Evolutionary conservation across 2,888 invertebrate species (phyloP), one percentile per base, ranked within the genome.

Genomic region (Plebejus anna): DNA sequence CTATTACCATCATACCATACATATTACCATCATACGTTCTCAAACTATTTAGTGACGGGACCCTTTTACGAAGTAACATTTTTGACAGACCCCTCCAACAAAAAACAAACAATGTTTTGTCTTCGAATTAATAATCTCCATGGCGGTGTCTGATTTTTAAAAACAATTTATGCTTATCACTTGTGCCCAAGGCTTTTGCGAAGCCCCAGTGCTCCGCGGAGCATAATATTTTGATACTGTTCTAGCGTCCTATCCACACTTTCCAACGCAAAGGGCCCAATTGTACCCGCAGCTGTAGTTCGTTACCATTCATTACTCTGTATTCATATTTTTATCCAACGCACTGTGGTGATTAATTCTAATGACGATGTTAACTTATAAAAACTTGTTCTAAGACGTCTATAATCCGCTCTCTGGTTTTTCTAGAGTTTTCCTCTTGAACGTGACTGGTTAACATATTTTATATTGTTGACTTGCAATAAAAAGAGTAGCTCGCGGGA

Each of bases 261-360:
- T 5, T 66, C 66, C 32, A 66, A 66, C 66, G n/a, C 1, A 0
- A 32, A 36, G 66, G 32, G 66, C 16, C 32, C 66, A 66, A 66
- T 66, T 66, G 32, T 66, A 9, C 32, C 80, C 79, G 79, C 85
- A 86, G 86, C 83, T 86, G 84, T 84, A 84, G 84, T 84, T 87
- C 84, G 81, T 86, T 86, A 85, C 82, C 72, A 80, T 75, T 66
- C 66, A 66, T 66, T 66, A 66, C 66, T 36, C 66, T 66, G 66
- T 66, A 66, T 66, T 66, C 32, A 13, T 16, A 32, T 66, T 66
- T 61, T 66, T 36, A 32, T 16, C 66, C 66, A 28, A 36, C 66
- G 22, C 66, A 6, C 32, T 66, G 66, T 36, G 66, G 32, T 36
- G 66, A 66, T 66, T 66, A 66, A 66, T 32, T 66, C 66, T 66